Conservation (phyloP, 2,888 invertebrate species). For the Sarcophaga rosellei region DNA sequence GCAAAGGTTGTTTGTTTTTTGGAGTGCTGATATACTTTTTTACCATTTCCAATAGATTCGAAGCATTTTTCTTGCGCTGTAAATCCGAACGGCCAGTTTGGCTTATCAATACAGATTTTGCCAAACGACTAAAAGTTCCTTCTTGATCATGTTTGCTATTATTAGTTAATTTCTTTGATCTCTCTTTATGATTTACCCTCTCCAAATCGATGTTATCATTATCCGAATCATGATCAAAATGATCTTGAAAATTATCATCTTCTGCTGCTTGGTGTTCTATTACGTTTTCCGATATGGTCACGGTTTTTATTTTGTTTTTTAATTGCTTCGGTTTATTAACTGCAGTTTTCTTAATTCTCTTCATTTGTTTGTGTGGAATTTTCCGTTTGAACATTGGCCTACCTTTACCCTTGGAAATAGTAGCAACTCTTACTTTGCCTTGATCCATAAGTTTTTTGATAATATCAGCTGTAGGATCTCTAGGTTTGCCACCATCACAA, state of each 20-base stretch:
- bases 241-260: slow-evolving; percentile 21
- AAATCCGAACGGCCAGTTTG: slow-evolving; percentile 69
- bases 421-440: slow-evolving; percentile 83
- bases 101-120: slow-evolving; percentile 75
- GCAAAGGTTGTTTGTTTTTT: slow-evolving; percentile 57
- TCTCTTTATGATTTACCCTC: neutral
- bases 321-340: slow-evolving; percentile 24
- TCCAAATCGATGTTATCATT: slow-evolving; percentile 38
- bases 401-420: slow-evolving; percentile 81
- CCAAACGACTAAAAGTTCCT: slow-evolving; percentile 74
- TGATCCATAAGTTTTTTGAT: slow-evolving; percentile 81
- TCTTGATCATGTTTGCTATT: slow-evolving; percentile 42
- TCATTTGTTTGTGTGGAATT: slow-evolving; percentile 11
- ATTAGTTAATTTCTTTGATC: neutral
- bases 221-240: slow-evolving; percentile 24
- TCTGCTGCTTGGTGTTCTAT: slow-evolving; percentile 17
- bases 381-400: slow-evolving; percentile 65
- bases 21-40: slow-evolving; percentile 77
- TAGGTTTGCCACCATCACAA: slow-evolving; percentile 64
- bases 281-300: neutral
- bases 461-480: slow-evolving; percentile 77
- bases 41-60: slow-evolving; percentile 72
- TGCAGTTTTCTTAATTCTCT: neutral
- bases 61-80: slow-evolving; percentile 36
- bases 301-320: slow-evolving; percentile 15